These are phyloP conservation scores for Crocidura indochinensis DNA, from an alignment of 2,797 vertebrate species.

Conservation along the genomic window DNA sequence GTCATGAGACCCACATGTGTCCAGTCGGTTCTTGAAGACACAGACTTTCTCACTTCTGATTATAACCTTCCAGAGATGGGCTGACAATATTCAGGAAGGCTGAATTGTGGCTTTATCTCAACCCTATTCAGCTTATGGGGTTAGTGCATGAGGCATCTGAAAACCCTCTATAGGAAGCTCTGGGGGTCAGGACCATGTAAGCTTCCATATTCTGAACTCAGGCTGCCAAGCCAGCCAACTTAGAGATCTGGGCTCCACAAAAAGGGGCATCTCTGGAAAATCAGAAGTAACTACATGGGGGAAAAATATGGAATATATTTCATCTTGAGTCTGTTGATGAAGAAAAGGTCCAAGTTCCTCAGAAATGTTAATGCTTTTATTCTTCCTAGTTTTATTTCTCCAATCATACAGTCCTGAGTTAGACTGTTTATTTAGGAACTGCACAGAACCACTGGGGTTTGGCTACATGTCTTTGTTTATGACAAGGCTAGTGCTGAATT, in stretches of 20 bases:
- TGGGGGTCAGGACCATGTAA: too few relatives aligned
- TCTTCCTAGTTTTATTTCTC: not conserved
- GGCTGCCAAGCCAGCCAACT: accelerated
- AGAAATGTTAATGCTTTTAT: not conserved
- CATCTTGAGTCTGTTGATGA: not conserved
- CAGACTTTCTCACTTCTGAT: not conserved
- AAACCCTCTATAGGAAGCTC: too few relatives aligned
- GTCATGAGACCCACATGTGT: too few relatives aligned
- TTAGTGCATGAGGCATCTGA: accelerated
- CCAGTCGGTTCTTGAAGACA: not conserved
- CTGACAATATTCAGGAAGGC: not conserved
- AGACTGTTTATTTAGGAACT: conserved; percentile 20
- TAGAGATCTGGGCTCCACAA: too few relatives aligned
- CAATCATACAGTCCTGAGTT: not conserved
- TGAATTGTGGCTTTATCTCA: too few relatives aligned
- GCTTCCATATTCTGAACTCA: too few relatives aligned
- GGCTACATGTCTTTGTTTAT: not conserved
- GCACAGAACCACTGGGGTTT: not conserved
- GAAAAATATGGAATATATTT: too few relatives aligned
- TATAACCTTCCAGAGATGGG: not conserved
- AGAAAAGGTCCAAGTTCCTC: not conserved
- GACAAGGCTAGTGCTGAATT: not conserved
- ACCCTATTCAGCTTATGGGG: not conserved
- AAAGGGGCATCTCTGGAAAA: not conserved
- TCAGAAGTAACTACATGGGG: too few relatives aligned